Base-by-base conservation (phyloP, 2,113 vertebrate genomes). In the Cynocephalus volans region DNA sequence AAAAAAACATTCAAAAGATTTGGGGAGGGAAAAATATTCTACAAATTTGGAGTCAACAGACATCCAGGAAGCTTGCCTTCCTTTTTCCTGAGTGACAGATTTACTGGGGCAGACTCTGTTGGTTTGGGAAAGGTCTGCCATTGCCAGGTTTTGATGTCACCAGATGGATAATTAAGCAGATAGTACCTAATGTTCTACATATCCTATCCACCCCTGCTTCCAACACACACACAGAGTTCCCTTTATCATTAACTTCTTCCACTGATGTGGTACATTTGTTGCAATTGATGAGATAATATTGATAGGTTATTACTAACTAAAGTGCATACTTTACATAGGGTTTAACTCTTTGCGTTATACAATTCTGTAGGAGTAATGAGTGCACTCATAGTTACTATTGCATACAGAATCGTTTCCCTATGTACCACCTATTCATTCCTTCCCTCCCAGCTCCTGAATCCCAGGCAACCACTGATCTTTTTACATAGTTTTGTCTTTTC, bases 121-220 rank as follows among this genome's bases (percentile, higher is more conserved):
- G 45, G n/a, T n/a, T 45, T 58, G 36, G 50, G 21, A 65, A 28
- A 93, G 17, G 10, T 6, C 21, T 82, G 8, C 36, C 36, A 82
- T 62, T 82, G 26, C 41, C 13, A 6, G 14, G 3, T 26, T 82
- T 62, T 82, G 41, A 41, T 45, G 15, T 60, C 26, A 17, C 56
- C 41, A 60, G 24, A 41, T 19, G 21, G 79, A 36, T 81, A 28
- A 18, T 17, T 48, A 82, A 82, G 15, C n/a, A 82, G 5, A 28
- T 41, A 17, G 56, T 45, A 45, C 58, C 17, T 11, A 82, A 13
- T 41, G 56, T 45, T 82, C 56, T 82, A 18, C 45, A 62, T 7
- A 28, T 41, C 2, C 5, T 7, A 28, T 41, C 2, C 5, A 17
- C 14, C 3, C 36, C 24, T 62, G 3, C 6, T 23, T 36, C 48